phyloP scores from a whole-genome alignment of 2,888 invertebrate species.

The Ennomos erosarius region DNA sequence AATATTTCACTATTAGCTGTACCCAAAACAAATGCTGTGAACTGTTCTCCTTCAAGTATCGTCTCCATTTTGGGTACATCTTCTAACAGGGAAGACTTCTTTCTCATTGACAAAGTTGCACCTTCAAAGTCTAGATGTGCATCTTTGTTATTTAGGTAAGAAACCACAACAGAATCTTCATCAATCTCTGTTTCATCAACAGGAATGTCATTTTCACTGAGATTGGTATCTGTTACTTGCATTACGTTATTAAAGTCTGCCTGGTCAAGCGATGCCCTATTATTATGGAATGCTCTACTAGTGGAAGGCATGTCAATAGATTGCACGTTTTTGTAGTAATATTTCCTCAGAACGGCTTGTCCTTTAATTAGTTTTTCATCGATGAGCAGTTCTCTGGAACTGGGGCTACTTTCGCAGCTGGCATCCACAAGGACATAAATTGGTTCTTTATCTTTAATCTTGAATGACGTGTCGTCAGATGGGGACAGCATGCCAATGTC shows the following conservation, averaged over 20 bases:
- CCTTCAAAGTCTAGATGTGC: conserved; percentile 47
- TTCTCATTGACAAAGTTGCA: conserved; percentile 51
- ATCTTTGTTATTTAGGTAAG: conserved; percentile 60
- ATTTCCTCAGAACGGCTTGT: conserved; percentile 39
- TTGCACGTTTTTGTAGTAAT: conserved; percentile 43
- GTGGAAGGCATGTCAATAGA: conserved; percentile 54
- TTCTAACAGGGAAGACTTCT: conserved; percentile 58
- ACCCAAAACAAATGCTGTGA: conserved; percentile 43
- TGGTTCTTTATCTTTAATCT: conserved; percentile 48
- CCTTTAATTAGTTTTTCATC: conserved; percentile 45
- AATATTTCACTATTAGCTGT: conserved; percentile 33
- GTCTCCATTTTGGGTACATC: conserved; percentile 68
- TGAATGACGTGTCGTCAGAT: conserved; percentile 43
- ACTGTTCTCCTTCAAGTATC: conserved; percentile 60
- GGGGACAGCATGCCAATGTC: conserved; percentile 49
- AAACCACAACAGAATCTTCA: conserved; percentile 59
- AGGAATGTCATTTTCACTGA: conserved; percentile 57
- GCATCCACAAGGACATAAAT: conserved; percentile 61
- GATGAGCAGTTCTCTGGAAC: conserved; percentile 54
- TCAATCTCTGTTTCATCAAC: conserved; percentile 48
- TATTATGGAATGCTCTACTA: conserved; percentile 49
- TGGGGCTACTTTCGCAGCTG: conserved; percentile 52
- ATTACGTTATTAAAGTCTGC: conserved; percentile 56
- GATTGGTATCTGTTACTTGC: conserved; percentile 59
- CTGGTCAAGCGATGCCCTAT: conserved; percentile 36